phyloP scores from a whole-genome alignment of 2,113 vertebrate genomes.

The Plestiodon gilberti region DNA sequence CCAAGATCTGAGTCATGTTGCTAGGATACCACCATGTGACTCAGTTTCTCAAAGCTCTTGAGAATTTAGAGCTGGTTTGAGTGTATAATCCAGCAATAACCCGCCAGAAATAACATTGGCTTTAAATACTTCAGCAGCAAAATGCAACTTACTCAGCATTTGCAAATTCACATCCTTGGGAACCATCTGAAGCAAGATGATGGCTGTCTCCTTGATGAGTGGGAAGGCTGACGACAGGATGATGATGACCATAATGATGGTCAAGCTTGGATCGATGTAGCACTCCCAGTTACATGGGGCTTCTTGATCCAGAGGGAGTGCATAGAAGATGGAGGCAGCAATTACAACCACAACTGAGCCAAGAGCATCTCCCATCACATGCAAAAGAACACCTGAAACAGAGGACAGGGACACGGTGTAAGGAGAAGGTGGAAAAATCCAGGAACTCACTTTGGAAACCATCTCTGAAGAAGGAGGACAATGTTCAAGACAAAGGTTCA shows the following conservation, averaged over 20 bases:
- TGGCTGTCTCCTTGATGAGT: constrained; percentile 84
- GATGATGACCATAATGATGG: constrained; percentile 84
- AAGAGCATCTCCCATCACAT: constrained; percentile 84
- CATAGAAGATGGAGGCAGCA: constrained; percentile 78
- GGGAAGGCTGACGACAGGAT: constrained; percentile 83
- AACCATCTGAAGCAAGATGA: constrained; percentile 86
- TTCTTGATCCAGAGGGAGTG: constrained; percentile 64
- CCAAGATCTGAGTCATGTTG: constrained; percentile 57
- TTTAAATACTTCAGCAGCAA: constrained; percentile 4
- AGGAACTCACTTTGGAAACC: neutral
- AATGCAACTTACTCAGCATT: constrained; percentile 76
- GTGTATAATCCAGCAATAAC: neutral
- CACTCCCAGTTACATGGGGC: constrained; percentile 85
- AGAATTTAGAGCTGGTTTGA: constrained; percentile 30
- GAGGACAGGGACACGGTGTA: constrained; percentile 3
- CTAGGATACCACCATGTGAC: constrained; percentile 41
- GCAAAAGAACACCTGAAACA: constrained; percentile 81
- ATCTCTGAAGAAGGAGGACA: neutral
- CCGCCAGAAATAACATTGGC: constrained; percentile 34
- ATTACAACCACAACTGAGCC: constrained; percentile 82
- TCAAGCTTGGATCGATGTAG: constrained; percentile 87
- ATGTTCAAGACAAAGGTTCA: neutral
- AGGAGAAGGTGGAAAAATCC: rapidly evolving
- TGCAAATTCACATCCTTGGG: constrained; percentile 78
- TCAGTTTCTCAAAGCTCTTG: constrained; percentile 26